Percentiles rank a stretch among this genome's conserved stretches.
These are phyloP conservation scores for Muricea muricata DNA, from an alignment of 92 coral and sea anemone species.

Conservation along the genomic window DNA sequence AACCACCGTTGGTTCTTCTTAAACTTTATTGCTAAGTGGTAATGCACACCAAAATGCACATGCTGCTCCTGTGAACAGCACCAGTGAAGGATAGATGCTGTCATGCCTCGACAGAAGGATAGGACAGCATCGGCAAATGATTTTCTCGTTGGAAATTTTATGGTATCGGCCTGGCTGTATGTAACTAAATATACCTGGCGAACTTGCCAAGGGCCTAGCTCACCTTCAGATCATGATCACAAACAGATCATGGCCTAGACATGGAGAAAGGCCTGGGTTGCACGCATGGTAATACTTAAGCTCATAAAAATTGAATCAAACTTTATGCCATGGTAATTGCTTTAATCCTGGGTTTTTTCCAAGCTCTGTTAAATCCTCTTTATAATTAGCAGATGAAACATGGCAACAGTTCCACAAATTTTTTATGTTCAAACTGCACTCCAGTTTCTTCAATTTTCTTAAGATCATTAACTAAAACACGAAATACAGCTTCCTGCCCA, in stretches of 20 bases:
- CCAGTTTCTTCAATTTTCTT: constrained; percentile 1
- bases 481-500: neutral
- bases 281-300: neutral
- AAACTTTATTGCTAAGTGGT: too few species aligned
- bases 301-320: neutral
- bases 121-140: constrained; percentile 45
- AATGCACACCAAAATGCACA: too few species aligned
- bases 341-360: neutral
- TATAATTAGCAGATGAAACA: neutral
- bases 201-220: constrained; percentile 25
- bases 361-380: neutral
- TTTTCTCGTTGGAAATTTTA: constrained; percentile 36
- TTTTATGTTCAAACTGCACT: too few species aligned
- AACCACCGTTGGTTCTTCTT: constrained; percentile 46
- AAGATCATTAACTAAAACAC: neutral
- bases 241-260: constrained; percentile 4
- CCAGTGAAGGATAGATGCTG: constrained; percentile 29
- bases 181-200: constrained; percentile 47
- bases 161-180: constrained; percentile 47
- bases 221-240: too few species aligned
- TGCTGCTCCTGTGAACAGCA: too few species aligned
- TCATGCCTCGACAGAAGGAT: constrained; percentile 22
- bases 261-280: neutral
- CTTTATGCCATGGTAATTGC: neutral
- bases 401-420: neutral